Conservation (phyloP, 2,888 invertebrate genomes). For the Caenorhabditis becei region DNA sequence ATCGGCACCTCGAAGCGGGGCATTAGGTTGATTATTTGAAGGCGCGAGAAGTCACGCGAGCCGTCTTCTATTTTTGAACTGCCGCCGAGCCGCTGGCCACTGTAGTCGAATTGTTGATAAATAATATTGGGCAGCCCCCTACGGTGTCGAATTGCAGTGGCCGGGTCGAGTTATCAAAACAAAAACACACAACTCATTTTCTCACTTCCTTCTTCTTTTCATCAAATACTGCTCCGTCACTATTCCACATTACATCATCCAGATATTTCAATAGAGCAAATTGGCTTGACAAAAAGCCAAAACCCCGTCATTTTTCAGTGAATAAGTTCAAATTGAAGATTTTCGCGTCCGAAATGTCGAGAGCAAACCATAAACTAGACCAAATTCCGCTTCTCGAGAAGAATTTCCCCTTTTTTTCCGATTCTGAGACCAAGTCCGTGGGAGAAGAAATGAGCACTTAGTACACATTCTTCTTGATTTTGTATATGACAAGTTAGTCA, state of each 20-base stretch:
- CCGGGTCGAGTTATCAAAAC: constrained; percentile 39
- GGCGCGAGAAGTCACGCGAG: constrained; percentile 25
- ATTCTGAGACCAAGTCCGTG: neutral
- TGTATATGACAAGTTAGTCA: too few species aligned
- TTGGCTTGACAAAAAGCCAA: neutral
- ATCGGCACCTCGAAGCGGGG: constrained; percentile 8
- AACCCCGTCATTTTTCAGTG: constrained; percentile 20
- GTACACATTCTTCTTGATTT: too few species aligned
- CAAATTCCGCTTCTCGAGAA: neutral
- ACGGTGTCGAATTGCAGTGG: constrained; percentile 41
- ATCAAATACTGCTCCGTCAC: neutral
- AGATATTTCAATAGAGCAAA: constrained; percentile 25
- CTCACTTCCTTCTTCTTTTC: constrained; percentile 15
- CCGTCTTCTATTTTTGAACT: constrained; percentile 40
- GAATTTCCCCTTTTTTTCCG: neutral
- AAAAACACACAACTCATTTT: constrained; percentile 32
- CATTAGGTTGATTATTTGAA: constrained; percentile 54
- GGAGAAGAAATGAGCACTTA: neutral
- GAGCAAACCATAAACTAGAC: constrained; percentile 12
- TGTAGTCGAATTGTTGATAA: constrained; percentile 21
- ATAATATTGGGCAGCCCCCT: constrained; percentile 3
- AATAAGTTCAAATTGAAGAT: constrained; percentile 48
- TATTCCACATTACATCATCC: constrained; percentile 23
- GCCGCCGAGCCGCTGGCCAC: constrained; percentile 12
- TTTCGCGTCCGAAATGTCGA: neutral